phyloP scores from a whole-genome alignment of 2,113 vertebrate genomes.

The Diphyllodes magnificus region DNA sequence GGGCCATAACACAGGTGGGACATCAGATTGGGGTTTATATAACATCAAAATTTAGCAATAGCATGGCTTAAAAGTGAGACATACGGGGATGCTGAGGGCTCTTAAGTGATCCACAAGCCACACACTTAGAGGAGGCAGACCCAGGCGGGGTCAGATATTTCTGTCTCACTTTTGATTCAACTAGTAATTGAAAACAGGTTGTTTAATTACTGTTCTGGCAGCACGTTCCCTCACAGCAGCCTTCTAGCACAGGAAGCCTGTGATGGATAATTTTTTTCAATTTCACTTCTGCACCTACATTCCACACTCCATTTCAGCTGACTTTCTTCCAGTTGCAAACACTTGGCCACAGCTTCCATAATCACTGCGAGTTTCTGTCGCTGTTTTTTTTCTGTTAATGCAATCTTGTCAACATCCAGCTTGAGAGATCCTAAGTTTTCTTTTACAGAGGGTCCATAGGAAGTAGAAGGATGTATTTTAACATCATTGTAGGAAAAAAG shows the following conservation, averaged over 20 bases:
- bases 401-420: slow-evolving; percentile 83
- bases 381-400: slow-evolving; percentile 77
- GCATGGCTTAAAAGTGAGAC: not conserved
- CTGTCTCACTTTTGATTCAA: not conserved
- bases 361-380: slow-evolving; percentile 78
- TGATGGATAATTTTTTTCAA: not conserved
- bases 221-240: not conserved
- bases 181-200: not conserved
- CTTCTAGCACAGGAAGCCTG: not conserved
- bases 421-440: slow-evolving; percentile 73
- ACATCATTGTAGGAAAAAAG: not conserved
- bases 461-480: not conserved
- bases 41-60: not conserved
- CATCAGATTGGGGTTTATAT: not conserved
- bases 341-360: slow-evolving; percentile 72
- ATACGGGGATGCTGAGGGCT: not conserved
- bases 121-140: not conserved
- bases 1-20: not conserved
- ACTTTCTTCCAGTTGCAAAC: slow-evolving; percentile 69
- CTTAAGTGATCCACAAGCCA: not conserved
- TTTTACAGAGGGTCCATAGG: not conserved
- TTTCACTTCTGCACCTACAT: slow-evolving; percentile 72
- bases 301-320: slow-evolving; percentile 80
- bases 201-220: not conserved
- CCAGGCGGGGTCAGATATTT: not conserved